A percentile compares a stretch with the other conserved stretches of the same genome.
phyloP scores from a whole-genome alignment of 2,797 vertebrate species.

The Chaetophractus vellerosus region DNA sequence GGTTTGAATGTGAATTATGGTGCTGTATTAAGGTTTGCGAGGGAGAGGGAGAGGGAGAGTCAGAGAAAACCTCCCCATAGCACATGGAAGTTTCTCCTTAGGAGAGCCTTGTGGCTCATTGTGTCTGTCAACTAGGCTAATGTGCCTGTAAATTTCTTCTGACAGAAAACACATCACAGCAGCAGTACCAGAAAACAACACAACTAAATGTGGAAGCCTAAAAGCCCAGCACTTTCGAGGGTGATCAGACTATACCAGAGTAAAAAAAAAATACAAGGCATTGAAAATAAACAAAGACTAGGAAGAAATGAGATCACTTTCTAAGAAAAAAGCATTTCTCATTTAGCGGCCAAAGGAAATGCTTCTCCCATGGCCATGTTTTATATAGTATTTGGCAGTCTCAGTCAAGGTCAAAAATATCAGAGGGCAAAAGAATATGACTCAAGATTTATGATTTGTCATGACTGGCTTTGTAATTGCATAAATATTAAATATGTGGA shows the following conservation, averaged over 20 bases:
- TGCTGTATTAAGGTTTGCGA: background rate
- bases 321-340: conserved; percentile 66
- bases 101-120: conserved; percentile 78
- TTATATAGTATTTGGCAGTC: conserved; percentile 62
- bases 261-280: conserved; percentile 45
- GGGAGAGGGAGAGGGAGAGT: background rate
- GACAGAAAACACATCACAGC: conserved; percentile 80
- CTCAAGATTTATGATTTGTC: conserved; percentile 70
- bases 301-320: conserved; percentile 63
- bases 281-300: conserved; percentile 80
- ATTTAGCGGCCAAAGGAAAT: conserved; percentile 69
- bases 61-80: background rate
- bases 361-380: conserved; percentile 51
- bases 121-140: conserved; percentile 79
- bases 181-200: conserved; percentile 66
- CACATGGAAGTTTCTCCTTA: conserved; percentile 64
- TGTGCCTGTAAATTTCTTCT: conserved; percentile 80
- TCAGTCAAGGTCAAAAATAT: conserved; percentile 74
- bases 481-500: conserved; percentile 82
- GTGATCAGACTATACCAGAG: conserved; percentile 60
- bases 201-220: conserved; percentile 63
- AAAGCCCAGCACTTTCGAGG: conserved; percentile 59
- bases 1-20: background rate
- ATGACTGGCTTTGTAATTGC: conserved; percentile 72
- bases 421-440: conserved; percentile 58